A percentile compares a stretch with the other conserved stretches of the same genome.
Evolutionary conservation across 2,888 invertebrate genomes (phyloP).

Genomic region (Lepidochitona cinerea): DNA sequence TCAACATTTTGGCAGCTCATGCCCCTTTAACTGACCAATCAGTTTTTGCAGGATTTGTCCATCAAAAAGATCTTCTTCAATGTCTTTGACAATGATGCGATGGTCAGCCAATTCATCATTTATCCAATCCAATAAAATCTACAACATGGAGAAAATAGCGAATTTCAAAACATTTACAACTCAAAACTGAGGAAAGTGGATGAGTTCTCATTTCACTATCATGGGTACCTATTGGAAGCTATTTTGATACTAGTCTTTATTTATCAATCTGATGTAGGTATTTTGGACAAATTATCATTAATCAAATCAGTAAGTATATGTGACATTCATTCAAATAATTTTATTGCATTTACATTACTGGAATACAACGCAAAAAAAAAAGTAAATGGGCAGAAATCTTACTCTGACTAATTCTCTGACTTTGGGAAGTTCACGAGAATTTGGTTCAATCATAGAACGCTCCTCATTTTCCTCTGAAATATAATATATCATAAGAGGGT

Average conservation of each 20-base stretch:
- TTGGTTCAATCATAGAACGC: constrained; percentile 93
- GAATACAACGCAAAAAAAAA: not conserved
- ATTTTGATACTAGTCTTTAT: too few species aligned
- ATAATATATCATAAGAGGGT: too few species aligned
- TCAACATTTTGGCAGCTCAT: too few species aligned
- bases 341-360: too few species aligned
- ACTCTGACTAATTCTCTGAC: constrained; percentile 84
- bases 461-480: constrained; percentile 95
- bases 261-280: too few species aligned
- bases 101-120: constrained; percentile 97
- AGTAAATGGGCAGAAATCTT: not conserved
- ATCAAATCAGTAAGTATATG: too few species aligned
- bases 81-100: constrained; percentile 95
- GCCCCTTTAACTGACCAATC: constrained; percentile 72
- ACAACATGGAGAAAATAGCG: too few species aligned
- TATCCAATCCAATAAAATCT: constrained; percentile 91
- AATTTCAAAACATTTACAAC: constrained; percentile 21
- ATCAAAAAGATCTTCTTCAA: constrained; percentile 97
- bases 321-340: too few species aligned
- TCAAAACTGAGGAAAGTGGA: too few species aligned
- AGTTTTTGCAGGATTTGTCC: constrained; percentile 88
- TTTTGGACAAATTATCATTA: too few species aligned
- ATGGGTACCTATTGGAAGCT: too few species aligned
- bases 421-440: constrained; percentile 88
- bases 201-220: too few species aligned